Evolutionary conservation across 2,888 invertebrate genomes (phyloP).

Genomic region (Galerucella nymphaeae): DNA sequence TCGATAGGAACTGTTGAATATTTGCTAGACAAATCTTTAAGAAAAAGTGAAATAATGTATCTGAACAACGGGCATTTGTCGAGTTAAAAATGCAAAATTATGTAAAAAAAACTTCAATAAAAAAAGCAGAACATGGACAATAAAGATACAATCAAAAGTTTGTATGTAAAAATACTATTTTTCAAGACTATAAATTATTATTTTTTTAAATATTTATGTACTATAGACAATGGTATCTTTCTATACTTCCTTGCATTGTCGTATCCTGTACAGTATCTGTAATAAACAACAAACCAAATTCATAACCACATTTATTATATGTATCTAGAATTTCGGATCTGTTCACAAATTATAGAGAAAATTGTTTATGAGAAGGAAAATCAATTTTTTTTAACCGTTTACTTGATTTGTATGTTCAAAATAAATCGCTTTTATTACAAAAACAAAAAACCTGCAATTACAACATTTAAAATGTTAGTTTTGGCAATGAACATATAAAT

Average conservation of each 20-base stretch:
- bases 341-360: background rate
- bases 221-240: background rate
- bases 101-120: slow-evolving; percentile 1
- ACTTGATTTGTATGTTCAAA: background rate
- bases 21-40: no score
- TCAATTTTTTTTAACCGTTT: background rate
- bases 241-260: background rate
- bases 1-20: no score
- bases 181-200: background rate
- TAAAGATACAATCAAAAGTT: background rate
- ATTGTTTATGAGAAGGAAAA: no score
- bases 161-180: background rate
- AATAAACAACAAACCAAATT: no score
- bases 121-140: background rate
- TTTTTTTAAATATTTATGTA: no score
- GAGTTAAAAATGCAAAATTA: background rate
- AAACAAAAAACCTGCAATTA: slow-evolving; percentile 1
- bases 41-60: background rate
- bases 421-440: slow-evolving; percentile 7
- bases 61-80: background rate
- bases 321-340: background rate
- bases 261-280: background rate
- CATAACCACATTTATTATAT: no score
- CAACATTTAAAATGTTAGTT: background rate
- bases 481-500: background rate